phyloP scores from a whole-genome alignment of 2,888 invertebrate species.

The Drosophila acutilabella region DNA sequence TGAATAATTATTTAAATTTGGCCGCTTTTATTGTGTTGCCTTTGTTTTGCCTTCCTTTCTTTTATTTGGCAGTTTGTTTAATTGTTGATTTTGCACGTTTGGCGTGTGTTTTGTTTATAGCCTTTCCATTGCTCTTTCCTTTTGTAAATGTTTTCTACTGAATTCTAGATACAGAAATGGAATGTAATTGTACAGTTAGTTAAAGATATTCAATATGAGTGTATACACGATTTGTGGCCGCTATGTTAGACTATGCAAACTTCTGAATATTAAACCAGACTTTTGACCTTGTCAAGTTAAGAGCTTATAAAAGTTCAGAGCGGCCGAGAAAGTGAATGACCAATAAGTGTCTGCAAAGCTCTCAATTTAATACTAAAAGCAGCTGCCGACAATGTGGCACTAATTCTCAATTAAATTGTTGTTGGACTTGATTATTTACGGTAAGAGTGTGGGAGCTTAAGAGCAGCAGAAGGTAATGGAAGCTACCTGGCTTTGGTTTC shows the following conservation, averaged over 20 bases:
- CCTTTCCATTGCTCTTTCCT: conserved; percentile 3
- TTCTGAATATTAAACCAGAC: not conserved
- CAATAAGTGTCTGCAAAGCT: conserved; percentile 27
- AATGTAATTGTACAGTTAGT: not conserved
- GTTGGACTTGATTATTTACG: conserved; percentile 25
- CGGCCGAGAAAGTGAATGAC: conserved; percentile 7
- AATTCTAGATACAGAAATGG: conserved; percentile 1
- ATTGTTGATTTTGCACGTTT: conserved; percentile 18
- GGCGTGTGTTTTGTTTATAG: conserved; percentile 9
- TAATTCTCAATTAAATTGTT: conserved; percentile 47
- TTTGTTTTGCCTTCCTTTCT: conserved; percentile 11
- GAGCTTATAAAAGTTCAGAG: not conserved
- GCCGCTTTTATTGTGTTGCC: conserved; percentile 1
- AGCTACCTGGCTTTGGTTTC: conserved; percentile 8
- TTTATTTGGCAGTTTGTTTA: conserved; percentile 15
- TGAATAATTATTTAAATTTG: conserved; percentile 27
- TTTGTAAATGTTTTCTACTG: conserved; percentile 17
- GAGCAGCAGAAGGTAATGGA: not conserved
- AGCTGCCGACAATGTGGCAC: conserved; percentile 40
- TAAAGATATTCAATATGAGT: not conserved
- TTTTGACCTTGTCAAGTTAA: not conserved
- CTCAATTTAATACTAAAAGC: conserved; percentile 30
- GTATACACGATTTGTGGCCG: not conserved
- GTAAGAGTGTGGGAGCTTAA: not conserved
- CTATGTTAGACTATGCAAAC: not conserved